A percentile compares a stretch with the other conserved stretches of the same genome.
Conservation (phyloP, 2,113 vertebrate genomes). For the Scopus umbretta region DNA sequence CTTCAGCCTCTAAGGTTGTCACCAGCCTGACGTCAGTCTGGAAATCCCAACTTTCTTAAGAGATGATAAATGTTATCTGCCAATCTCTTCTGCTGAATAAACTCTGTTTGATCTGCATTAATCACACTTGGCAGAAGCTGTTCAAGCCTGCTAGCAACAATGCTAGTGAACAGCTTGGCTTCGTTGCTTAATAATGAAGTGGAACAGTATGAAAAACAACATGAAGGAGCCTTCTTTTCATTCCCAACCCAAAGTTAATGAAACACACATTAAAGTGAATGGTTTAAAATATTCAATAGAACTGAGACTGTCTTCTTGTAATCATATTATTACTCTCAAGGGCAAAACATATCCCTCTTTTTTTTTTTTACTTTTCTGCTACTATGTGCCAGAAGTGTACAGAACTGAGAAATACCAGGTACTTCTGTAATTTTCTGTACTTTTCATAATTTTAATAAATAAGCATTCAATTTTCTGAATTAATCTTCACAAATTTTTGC, state of each 20-base stretch:
- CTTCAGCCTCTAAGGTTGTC: conserved; percentile 60
- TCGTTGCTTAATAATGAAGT: conserved; percentile 71
- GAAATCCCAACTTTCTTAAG: conserved; percentile 68
- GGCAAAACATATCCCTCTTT: not conserved
- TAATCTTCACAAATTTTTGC: not conserved
- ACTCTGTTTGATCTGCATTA: conserved; percentile 76
- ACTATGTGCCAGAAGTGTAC: not conserved
- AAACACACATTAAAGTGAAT: conserved; percentile 51
- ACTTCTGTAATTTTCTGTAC: not conserved
- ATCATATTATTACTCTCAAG: not conserved
- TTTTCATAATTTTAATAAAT: not conserved
- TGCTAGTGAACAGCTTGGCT: conserved; percentile 70
- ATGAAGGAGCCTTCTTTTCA: conserved; percentile 55
- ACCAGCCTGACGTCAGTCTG: conserved; percentile 52
- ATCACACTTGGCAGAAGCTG: conserved; percentile 73
- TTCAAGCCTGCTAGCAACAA: conserved; percentile 67
- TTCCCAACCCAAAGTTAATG: conserved; percentile 44
- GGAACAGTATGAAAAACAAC: conserved; percentile 46
- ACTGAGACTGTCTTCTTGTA: not conserved
- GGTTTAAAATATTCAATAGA: conserved; percentile 39
- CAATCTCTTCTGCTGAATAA: conserved; percentile 73
- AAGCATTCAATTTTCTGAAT: not conserved
- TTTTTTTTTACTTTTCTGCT: not conserved
- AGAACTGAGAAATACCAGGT: not conserved
- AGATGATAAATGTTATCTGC: conserved; percentile 77